Conservation (phyloP, 2,797 vertebrate genomes). For the Coendou prehensilis region DNA sequence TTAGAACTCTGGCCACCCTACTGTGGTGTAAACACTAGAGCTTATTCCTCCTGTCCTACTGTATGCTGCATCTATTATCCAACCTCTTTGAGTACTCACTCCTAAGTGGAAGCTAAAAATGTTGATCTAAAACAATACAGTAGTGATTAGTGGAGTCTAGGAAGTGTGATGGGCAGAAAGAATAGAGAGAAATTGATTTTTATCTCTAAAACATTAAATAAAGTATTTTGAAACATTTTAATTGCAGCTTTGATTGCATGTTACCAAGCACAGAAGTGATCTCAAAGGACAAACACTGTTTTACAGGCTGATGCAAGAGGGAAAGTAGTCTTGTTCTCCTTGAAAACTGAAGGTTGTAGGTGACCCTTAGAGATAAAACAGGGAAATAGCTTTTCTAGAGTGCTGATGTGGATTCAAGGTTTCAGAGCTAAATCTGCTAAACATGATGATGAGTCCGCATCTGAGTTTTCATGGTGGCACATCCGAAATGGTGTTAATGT, state of each 20-base stretch:
- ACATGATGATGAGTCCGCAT: neutral
- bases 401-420: conserved; percentile 15
- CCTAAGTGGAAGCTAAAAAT: neutral
- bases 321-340: neutral
- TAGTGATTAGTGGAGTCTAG: neutral
- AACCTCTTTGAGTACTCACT: neutral
- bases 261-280: neutral
- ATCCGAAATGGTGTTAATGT: neutral
- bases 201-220: neutral
- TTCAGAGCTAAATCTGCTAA: neutral
- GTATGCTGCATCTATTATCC: neutral
- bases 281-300: neutral
- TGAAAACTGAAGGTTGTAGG: neutral
- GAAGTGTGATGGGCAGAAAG: neutral
- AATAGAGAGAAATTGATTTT: neutral
- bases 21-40: neutral
- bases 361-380: neutral
- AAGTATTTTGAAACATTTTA: neutral
- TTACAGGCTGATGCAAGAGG: neutral
- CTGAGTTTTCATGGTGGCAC: neutral
- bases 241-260: conserved; percentile 9
- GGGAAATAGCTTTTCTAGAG: neutral
- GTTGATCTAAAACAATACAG: neutral
- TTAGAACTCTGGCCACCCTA: neutral
- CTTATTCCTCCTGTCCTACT: neutral